Conservation (phyloP, 2,113 vertebrate genomes). For the Origma solitaria region DNA sequence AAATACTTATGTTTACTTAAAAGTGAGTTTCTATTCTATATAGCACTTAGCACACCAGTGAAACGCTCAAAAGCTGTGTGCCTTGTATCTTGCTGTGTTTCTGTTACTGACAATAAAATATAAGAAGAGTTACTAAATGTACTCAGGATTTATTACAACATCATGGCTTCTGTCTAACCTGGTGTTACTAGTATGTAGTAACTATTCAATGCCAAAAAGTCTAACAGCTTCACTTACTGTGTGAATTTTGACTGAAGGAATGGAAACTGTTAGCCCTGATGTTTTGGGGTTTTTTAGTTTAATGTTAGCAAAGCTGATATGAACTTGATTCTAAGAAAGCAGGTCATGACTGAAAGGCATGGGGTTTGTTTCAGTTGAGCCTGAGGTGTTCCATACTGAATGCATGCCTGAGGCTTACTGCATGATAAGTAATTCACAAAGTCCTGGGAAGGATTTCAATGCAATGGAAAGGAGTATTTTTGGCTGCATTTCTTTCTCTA, state of each 20-base stretch:
- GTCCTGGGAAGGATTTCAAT: neutral
- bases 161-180: neutral
- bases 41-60: neutral
- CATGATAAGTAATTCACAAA: neutral
- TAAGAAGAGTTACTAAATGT: neutral
- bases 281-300: neutral
- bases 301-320: neutral
- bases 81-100: slow-evolving; percentile 30
- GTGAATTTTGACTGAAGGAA: neutral
- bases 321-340: neutral
- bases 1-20: slow-evolving; percentile 8
- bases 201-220: neutral
- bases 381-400: neutral
- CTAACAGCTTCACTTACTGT: neutral
- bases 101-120: slow-evolving; percentile 64
- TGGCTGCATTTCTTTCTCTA: neutral
- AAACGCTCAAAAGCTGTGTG: neutral
- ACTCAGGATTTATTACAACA: neutral
- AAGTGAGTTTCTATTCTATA: neutral
- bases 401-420: neutral
- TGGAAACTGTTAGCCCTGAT: neutral
- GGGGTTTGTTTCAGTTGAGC: neutral
- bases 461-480: neutral
- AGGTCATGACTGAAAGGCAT: neutral
- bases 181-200: neutral